phyloP scores from a whole-genome alignment of 2,113 vertebrate species.

The Tupaia tana region DNA sequence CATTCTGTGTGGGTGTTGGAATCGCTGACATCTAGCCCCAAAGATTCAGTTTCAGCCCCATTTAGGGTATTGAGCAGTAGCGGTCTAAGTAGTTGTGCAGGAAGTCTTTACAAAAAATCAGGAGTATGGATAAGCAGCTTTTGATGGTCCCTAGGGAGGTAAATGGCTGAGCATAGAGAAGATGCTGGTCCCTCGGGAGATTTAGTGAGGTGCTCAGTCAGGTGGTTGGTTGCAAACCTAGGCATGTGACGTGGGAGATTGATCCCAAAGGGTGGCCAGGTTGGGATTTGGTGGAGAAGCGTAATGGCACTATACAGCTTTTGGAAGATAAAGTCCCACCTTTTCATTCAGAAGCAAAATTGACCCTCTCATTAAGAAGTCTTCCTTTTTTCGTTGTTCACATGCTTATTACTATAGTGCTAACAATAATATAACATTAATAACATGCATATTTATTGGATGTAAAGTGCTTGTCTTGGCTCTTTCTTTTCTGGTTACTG shows the following conservation, averaged over 20 bases:
- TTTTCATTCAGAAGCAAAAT: not conserved
- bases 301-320: not conserved
- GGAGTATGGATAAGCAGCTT: not conserved
- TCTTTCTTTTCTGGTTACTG: not conserved
- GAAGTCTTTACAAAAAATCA: not conserved
- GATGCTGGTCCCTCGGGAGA: not conserved
- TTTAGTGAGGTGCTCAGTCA: not conserved
- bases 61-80: not conserved
- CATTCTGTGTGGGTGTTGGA: not conserved
- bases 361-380: not conserved
- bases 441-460: not conserved
- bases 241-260: not conserved
- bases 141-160: not conserved
- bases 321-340: not conserved
- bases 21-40: not conserved
- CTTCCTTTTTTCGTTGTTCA: not conserved
- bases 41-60: not conserved
- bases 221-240: not conserved
- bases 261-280: conserved; percentile 6
- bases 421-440: not conserved
- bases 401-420: not conserved
- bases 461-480: not conserved
- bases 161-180: not conserved
- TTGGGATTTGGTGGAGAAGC: conserved; percentile 30
- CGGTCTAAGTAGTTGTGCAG: not conserved